phyloP scores from a whole-genome alignment of 2,113 vertebrate genomes.

The Pseudolaguvia tuberculata region DNA sequence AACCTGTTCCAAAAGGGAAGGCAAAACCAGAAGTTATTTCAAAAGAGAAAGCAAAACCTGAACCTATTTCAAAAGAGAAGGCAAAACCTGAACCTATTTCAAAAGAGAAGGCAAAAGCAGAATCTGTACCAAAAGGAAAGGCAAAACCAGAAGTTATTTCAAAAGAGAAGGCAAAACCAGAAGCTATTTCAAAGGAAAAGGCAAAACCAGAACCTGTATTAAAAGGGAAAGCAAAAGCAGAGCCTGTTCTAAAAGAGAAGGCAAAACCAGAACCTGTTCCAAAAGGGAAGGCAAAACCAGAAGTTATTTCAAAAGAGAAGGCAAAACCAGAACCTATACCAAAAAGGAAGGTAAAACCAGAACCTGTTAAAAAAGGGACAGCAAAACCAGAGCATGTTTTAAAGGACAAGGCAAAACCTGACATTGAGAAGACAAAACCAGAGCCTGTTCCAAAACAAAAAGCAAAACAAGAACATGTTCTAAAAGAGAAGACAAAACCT shows the following conservation, averaged over 20 bases:
- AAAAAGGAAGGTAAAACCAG: background rate
- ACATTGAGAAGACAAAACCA: background rate
- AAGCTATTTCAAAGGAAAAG: background rate
- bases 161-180: background rate
- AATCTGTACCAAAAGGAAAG: background rate
- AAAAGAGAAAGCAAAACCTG: background rate
- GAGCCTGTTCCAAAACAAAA: background rate
- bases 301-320: slow-evolving; percentile 14
- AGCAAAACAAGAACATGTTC: background rate
- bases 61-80: background rate
- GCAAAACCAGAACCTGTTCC: slow-evolving; percentile 15
- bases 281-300: slow-evolving; percentile 9
- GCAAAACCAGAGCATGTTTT: slow-evolving; percentile 33
- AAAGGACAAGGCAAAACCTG: slow-evolving; percentile 19
- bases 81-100: background rate
- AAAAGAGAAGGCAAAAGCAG: background rate
- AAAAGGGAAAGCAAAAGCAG: slow-evolving; percentile 3
- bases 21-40: slow-evolving; percentile 24
- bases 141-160: background rate
- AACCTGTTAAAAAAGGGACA: slow-evolving; percentile 33
- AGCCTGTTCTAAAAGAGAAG: background rate
- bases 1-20: slow-evolving; percentile 35
- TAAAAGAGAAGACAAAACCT: slow-evolving; percentile 41
- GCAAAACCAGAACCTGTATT: background rate
- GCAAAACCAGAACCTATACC: background rate